These are phyloP conservation scores for Deroptyus accipitrinus DNA, from an alignment of 2,113 vertebrate species.

Conservation along the genomic window DNA sequence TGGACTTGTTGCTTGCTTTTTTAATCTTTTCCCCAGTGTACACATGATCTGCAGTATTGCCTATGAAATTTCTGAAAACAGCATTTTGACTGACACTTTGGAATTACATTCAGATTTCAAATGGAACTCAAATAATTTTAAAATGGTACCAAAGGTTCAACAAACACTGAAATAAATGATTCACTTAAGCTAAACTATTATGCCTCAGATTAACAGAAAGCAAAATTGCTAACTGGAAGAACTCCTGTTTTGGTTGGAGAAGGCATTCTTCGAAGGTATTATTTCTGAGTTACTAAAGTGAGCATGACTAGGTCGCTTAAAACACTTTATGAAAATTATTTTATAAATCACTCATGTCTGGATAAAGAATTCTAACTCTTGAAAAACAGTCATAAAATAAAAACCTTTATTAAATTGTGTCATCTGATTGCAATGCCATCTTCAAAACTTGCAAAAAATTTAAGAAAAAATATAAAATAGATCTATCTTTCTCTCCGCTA, in stretches of 20 bases:
- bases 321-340: neutral
- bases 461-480: rapidly evolving
- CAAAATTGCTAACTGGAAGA: neutral
- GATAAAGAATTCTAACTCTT: neutral
- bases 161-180: neutral
- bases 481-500: neutral
- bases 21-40: neutral
- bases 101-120: neutral
- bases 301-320: neutral
- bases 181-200: neutral
- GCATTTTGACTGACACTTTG: neutral
- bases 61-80: neutral
- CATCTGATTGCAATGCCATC: neutral
- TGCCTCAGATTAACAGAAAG: neutral
- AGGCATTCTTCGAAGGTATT: neutral
- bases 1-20: neutral
- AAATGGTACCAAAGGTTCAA: neutral
- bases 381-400: neutral
- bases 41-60: rapidly evolving
- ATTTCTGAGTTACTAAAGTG: neutral
- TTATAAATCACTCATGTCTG: neutral
- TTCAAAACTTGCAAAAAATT: neutral
- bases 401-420: neutral
- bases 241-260: neutral
- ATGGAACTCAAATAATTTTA: neutral